A percentile compares a stretch with the other conserved stretches of the same genome.
These are phyloP conservation scores for Oncopodura yosiiana DNA, from an alignment of 1,140 invertebrate genomes.

Conservation along the genomic window DNA sequence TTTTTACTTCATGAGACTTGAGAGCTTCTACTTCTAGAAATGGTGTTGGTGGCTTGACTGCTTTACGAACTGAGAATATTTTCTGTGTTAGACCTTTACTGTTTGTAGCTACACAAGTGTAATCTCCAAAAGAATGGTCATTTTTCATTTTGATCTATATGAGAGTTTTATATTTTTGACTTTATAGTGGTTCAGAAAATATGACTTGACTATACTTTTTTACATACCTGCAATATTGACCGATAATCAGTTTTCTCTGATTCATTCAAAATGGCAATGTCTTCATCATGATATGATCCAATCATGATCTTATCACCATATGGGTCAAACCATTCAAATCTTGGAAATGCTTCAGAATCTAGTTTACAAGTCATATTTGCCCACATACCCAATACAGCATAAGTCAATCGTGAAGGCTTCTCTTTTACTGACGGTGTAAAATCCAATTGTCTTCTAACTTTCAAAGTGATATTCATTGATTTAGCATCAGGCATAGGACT, in stretches of 20 bases:
- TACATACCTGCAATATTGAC: not conserved
- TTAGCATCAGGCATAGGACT: slow-evolving; percentile 29
- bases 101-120: slow-evolving; percentile 13
- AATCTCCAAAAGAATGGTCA: slow-evolving; percentile 16
- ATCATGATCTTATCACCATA: not conserved
- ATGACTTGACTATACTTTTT: not conserved
- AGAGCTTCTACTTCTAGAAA: slow-evolving; percentile 19
- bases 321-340: slow-evolving; percentile 8
- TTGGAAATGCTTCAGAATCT: too few species aligned
- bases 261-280: slow-evolving; percentile 12
- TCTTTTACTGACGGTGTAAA: too few species aligned
- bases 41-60: slow-evolving; percentile 13
- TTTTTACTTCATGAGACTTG: slow-evolving; percentile 13
- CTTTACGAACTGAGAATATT: slow-evolving; percentile 11
- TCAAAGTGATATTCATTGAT: slow-evolving; percentile 30
- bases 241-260: not conserved
- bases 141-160: slow-evolving; percentile 7
- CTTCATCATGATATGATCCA: slow-evolving; percentile 1
- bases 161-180: not conserved
- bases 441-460: slow-evolving; percentile 31
- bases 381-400: too few species aligned
- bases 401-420: too few species aligned
- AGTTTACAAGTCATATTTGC: too few species aligned
- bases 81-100: slow-evolving; percentile 3
- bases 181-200: not conserved